Evolutionary conservation across 2,888 invertebrate genomes (phyloP), one percentile per base, ranked within the genome.

Genomic region (Caradrina clavipalpis): DNA sequence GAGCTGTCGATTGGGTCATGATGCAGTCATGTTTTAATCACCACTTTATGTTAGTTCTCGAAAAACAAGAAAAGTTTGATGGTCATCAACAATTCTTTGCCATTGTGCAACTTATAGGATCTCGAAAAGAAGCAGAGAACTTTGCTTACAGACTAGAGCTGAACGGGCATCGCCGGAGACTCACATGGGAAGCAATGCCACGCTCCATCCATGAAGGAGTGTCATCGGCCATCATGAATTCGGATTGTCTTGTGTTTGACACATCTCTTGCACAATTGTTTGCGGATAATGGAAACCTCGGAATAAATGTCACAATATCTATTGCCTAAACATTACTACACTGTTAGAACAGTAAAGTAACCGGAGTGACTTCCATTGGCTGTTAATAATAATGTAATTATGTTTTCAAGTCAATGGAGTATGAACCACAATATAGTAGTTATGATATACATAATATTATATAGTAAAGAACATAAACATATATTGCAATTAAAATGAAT

Each of bases 11-110:
- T 93, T 99, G 99, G 99, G 99, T 99, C 5, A 99, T 99, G 99
- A 99, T 99, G 99, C 99, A 99, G 95, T 99, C 99, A 39, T 99
- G 99, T 94, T 99, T 99, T 93, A 99, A 99, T 68, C 99, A 99
- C 91, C 99, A 99, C 94, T 99, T 99, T 90, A 99, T 99, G 99
- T 97, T 99, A 82, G 99, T 99, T 47, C 97, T 99, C 61, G 99
- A 99, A 92, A 99, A 99, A 92, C 99, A 99, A 94, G 99, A 99
- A 89, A 99, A 99, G 91, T 99, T 98, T 92, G 99, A 99, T 96
- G 99, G 99, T 1, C 98, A 98, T 90, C 99, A 99, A 88, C 99
- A 99, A 91, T 99, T 99, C 93, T 99, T 99, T 96, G 99, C 99
- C 26, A 99, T 99, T 88, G 99, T 99, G 47, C 99, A 99, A 94